Evolutionary conservation across 2,113 vertebrate species (phyloP).

Genomic region (Struthidea cinerea): DNA sequence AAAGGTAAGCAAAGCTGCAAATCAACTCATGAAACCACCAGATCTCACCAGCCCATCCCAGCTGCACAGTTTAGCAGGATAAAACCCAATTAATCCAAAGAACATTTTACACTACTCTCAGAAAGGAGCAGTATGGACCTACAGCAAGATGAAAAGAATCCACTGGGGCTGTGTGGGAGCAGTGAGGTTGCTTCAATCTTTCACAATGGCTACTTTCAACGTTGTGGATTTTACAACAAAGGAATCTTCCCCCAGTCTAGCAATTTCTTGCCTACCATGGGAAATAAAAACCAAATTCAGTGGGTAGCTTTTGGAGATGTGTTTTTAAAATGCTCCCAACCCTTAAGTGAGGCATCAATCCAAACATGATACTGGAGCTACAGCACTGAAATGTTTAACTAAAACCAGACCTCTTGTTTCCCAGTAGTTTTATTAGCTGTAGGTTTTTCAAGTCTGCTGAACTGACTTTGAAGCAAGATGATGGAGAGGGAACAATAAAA

Average conservation of each 20-base stretch:
- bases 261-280: neutral
- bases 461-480: neutral
- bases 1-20: neutral
- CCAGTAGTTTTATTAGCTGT: neutral
- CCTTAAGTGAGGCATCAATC: neutral
- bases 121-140: neutral
- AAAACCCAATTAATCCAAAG: neutral
- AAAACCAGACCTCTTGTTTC: neutral
- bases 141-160: neutral
- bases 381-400: neutral
- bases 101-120: neutral
- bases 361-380: neutral
- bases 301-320: neutral
- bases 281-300: neutral
- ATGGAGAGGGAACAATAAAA: neutral
- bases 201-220: neutral
- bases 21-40: neutral
- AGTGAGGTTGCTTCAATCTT: neutral
- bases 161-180: neutral
- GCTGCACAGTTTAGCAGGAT: neutral
- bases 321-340: neutral
- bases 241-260: neutral
- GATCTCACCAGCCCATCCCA: neutral
- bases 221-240: neutral
- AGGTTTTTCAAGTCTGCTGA: neutral